phyloP scores from a whole-genome alignment of 2,888 invertebrate species.

The Homarus gammarus region DNA sequence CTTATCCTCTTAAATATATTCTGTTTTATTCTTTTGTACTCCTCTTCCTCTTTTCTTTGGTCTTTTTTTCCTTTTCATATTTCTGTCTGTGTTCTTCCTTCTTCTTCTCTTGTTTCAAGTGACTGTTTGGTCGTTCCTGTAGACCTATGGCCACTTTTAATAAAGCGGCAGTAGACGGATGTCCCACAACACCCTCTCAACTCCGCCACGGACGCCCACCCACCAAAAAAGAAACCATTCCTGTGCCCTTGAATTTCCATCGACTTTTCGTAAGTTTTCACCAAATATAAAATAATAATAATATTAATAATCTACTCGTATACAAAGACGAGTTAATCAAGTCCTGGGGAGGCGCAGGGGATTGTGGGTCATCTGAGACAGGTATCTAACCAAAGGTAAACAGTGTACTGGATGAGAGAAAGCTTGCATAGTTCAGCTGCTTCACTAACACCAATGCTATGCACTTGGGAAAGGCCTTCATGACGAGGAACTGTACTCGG shows the following conservation, averaged over 20 bases:
- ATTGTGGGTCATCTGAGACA: background rate
- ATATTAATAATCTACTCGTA: no score
- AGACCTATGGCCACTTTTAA: no score
- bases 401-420: no score
- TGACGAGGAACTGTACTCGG: no score
- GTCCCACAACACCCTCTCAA: background rate
- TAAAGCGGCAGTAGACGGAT: background rate
- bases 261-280: no score
- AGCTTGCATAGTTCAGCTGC: no score
- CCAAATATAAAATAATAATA: no score
- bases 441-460: no score
- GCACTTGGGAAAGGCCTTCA: no score
- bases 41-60: background rate
- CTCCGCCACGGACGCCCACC: background rate
- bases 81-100: background rate
- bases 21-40: background rate
- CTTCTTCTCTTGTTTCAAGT: background rate
- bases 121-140: background rate
- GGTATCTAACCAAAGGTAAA: background rate
- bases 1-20: background rate
- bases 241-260: no score
- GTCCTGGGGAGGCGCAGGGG: background rate
- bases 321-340: no score
- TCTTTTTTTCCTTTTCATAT: background rate
- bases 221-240: no score